phyloP scores from a whole-genome alignment of 2,888 invertebrate species.

The Ormia ochracea region DNA sequence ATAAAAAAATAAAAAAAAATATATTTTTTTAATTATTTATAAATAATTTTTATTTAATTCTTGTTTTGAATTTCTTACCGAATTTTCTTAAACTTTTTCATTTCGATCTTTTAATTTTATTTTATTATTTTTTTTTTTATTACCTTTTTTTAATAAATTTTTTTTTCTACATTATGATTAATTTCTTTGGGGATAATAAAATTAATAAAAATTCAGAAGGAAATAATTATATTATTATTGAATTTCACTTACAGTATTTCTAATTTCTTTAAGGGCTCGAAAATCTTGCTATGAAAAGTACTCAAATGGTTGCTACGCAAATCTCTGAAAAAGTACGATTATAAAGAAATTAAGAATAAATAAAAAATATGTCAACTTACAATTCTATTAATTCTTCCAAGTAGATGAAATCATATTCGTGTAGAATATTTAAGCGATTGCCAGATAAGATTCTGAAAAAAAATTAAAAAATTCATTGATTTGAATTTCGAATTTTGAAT shows the following conservation, averaged over 20 bases:
- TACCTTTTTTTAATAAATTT: too few relatives aligned
- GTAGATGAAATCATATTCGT: constrained; percentile 69
- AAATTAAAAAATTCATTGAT: not conserved
- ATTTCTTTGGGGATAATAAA: too few relatives aligned
- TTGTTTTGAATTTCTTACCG: too few relatives aligned
- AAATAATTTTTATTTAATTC: too few relatives aligned
- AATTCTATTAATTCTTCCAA: constrained; percentile 70
- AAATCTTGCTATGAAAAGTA: constrained; percentile 73
- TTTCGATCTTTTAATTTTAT: too few relatives aligned
- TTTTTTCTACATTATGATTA: too few relatives aligned
- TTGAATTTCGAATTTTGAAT: not conserved
- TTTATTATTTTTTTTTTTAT: too few relatives aligned
- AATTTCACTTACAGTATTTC: constrained; percentile 76
- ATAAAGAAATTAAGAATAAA: not conserved
- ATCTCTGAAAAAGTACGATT: constrained; percentile 72
- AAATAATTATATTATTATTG: too few relatives aligned
- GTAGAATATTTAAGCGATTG: constrained; percentile 70
- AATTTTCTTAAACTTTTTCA: too few relatives aligned
- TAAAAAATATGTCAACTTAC: constrained; percentile 68
- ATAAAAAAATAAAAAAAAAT: too few relatives aligned
- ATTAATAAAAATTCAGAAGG: too few relatives aligned
- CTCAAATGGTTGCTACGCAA: constrained; percentile 77
- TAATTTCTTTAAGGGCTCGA: constrained; percentile 75
- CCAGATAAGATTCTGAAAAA: constrained; percentile 72
- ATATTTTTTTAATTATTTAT: too few relatives aligned